These are phyloP conservation scores for Sebastes variabilis DNA, from an alignment of 2,797 vertebrate genomes.

Conservation along the genomic window DNA sequence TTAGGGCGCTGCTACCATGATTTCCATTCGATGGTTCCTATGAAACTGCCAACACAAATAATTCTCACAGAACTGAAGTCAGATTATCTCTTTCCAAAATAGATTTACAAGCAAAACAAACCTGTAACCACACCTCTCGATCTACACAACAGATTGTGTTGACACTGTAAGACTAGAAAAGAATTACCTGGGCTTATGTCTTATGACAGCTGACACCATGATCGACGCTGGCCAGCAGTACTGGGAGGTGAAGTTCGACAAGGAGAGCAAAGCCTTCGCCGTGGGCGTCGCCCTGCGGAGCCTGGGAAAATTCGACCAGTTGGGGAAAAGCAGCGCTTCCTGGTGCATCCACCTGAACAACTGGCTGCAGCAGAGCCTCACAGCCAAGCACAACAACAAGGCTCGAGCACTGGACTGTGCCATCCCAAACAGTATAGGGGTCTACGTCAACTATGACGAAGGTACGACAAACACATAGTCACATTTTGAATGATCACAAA, in stretches of 20 bases:
- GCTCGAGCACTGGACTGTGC: conserved; percentile 89
- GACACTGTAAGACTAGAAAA: neutral
- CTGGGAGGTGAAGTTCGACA: conserved; percentile 95
- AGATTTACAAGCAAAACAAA: neutral
- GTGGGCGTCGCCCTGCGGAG: conserved; percentile 90
- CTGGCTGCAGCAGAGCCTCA: conserved; percentile 98
- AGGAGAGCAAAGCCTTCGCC: conserved; percentile 94
- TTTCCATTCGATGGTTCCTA: neutral
- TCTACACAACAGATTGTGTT: neutral
- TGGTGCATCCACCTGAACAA: conserved; percentile 98
- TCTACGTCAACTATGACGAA: conserved; percentile 94
- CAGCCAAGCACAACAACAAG: conserved; percentile 97
- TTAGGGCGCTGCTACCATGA: neutral
- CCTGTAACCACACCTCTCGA: neutral
- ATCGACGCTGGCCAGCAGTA: conserved; percentile 93
- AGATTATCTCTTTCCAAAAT: neutral
- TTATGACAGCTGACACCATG: conserved; percentile 87
- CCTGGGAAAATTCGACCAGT: conserved; percentile 93
- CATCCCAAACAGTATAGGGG: conserved; percentile 90
- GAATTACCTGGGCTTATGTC: neutral
- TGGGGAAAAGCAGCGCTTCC: conserved; percentile 91
- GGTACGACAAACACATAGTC: conserved; percentile 71
- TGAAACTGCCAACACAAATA: neutral
- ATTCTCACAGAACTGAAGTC: neutral
- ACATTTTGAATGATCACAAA: neutral